A percentile compares a stretch with the other conserved stretches of the same genome.
These are phyloP conservation scores for Pedicia rivosa DNA, from an alignment of 2,888 invertebrate genomes.

Conservation along the genomic window DNA sequence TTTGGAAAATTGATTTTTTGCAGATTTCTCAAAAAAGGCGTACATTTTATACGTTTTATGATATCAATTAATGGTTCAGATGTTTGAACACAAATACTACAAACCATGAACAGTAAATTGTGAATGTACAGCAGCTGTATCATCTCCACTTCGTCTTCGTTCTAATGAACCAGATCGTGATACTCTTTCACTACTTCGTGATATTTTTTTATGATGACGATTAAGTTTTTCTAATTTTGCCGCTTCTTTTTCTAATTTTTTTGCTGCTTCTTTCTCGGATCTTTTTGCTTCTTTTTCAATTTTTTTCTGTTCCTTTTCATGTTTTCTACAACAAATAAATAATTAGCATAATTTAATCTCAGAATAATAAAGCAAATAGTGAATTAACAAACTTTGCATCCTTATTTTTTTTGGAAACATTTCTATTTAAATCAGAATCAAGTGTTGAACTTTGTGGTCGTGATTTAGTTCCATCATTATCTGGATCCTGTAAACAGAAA, in stretches of 20 bases:
- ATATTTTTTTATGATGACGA: conserved; percentile 28
- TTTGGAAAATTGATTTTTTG: too few species aligned
- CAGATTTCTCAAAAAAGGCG: too few species aligned
- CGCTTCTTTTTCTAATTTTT: conserved; percentile 27
- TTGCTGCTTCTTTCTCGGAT: conserved; percentile 28
- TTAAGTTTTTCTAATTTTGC: conserved; percentile 30
- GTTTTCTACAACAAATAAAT: conserved; percentile 18
- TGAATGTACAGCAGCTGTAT: conserved; percentile 27
- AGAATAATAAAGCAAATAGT: not conserved
- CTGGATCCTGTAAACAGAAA: conserved; percentile 26
- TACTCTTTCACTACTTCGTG: conserved; percentile 29
- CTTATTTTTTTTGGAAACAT: conserved; percentile 28
- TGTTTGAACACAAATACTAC: not conserved
- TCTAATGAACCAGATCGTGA: conserved; percentile 29
- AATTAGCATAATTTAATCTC: not conserved
- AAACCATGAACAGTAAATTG: conserved; percentile 30
- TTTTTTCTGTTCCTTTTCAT: conserved; percentile 28
- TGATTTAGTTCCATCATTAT: conserved; percentile 19
- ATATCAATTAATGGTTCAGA: too few species aligned
- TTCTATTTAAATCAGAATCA: conserved; percentile 28
- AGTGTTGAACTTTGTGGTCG: conserved; percentile 29
- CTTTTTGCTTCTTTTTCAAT: conserved; percentile 29
- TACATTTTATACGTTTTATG: too few species aligned
- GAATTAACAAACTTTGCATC: conserved; percentile 23
- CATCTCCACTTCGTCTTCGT: conserved; percentile 28